Percentiles rank a stretch among this genome's conserved stretches.
These are phyloP conservation scores for Champsocephalus gunnari DNA, from an alignment of 2,797 vertebrate species.

Conservation along the genomic window DNA sequence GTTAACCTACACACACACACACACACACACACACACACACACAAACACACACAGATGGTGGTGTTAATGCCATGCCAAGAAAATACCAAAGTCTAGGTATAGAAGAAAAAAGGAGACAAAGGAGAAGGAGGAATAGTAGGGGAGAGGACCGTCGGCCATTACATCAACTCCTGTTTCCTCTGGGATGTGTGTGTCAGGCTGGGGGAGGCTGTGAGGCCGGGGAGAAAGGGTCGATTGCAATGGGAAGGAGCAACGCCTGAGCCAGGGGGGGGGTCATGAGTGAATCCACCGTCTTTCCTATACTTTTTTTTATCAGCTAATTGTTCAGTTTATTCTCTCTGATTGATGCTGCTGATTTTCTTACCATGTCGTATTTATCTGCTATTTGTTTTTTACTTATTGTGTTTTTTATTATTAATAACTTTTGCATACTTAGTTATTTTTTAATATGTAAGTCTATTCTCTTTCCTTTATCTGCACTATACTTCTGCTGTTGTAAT, in stretches of 20 bases:
- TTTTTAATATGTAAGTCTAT: too few relatives aligned
- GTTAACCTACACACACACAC: constrained; percentile 22
- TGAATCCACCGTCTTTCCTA: constrained; percentile 10
- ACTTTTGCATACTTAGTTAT: too few relatives aligned
- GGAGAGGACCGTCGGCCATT: constrained; percentile 29
- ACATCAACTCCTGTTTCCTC: constrained; percentile 59
- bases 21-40: background rate
- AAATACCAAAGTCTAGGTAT: constrained; percentile 41
- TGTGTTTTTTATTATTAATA: too few relatives aligned
- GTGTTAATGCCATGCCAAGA: constrained; percentile 37
- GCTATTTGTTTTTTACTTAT: too few relatives aligned
- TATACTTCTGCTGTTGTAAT: too few relatives aligned
- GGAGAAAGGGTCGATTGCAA: background rate
- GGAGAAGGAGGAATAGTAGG: constrained; percentile 12
- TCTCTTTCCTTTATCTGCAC: too few relatives aligned
- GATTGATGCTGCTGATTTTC: too few relatives aligned
- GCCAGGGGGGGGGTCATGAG: constrained; percentile 34
- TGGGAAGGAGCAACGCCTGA: constrained; percentile 15
- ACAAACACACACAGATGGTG: constrained; percentile 41
- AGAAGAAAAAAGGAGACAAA: constrained; percentile 3
- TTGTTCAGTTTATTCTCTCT: background rate
- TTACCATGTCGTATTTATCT: too few relatives aligned
- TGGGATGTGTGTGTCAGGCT: constrained; percentile 11
- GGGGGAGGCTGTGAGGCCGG: background rate
- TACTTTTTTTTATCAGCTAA: background rate